These are phyloP conservation scores for Danaus melanippus DNA, from an alignment of 1,140 invertebrate species.

Conservation along the genomic window DNA sequence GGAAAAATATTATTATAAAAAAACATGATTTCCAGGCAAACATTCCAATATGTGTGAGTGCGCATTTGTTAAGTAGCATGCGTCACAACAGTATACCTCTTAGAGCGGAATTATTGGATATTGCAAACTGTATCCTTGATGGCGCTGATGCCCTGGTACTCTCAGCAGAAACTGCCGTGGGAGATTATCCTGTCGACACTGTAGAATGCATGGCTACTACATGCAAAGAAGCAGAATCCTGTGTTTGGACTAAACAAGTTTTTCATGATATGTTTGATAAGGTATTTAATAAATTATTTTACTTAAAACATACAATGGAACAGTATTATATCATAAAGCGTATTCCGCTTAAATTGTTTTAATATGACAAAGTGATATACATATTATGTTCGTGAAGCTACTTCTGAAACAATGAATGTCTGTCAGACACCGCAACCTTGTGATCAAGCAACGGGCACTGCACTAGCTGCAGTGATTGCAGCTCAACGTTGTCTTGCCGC, in stretches of 20 bases:
- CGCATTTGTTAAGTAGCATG: constrained; percentile 58
- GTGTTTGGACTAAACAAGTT: constrained; percentile 83
- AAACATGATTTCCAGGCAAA: constrained; percentile 42
- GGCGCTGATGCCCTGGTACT: constrained; percentile 84
- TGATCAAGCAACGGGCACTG: constrained; percentile 73
- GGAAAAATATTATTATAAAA: too few relatives aligned
- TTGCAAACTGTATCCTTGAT: constrained; percentile 85
- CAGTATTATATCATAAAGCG: too few relatives aligned
- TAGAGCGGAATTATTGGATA: constrained; percentile 80
- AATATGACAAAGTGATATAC: too few relatives aligned
- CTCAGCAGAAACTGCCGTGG: constrained; percentile 83
- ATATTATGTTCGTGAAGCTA: too few relatives aligned
- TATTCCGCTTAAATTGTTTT: too few relatives aligned
- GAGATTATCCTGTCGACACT: constrained; percentile 77
- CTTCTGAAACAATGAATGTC: too few relatives aligned
- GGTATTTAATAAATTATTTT: constrained; percentile 23
- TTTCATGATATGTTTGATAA: constrained; percentile 79
- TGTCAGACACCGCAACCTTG: constrained; percentile 63
- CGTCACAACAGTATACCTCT: constrained; percentile 75
- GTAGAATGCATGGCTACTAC: constrained; percentile 79
- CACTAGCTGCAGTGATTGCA: constrained; percentile 87
- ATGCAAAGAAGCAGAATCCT: constrained; percentile 87
- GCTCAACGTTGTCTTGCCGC: constrained; percentile 84
- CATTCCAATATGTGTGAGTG: constrained; percentile 46
- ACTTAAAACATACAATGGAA: background rate